phyloP scores from a whole-genome alignment of 2,888 invertebrate species.

The Junonia oenone region DNA sequence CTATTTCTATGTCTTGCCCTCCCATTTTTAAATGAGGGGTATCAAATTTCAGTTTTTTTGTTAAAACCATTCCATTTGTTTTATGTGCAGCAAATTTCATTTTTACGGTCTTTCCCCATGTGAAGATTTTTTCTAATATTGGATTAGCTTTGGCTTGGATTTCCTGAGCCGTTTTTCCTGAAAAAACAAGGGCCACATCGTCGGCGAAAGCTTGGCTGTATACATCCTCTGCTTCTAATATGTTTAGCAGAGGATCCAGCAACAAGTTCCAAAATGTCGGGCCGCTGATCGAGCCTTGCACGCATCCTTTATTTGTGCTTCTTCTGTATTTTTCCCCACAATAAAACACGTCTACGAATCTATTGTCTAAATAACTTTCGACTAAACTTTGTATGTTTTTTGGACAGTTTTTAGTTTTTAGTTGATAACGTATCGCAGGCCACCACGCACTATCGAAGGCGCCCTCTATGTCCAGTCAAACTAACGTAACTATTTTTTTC shows the following conservation, averaged over 20 bases:
- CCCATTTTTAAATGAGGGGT: slow-evolving; percentile 1
- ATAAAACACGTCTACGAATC: neutral
- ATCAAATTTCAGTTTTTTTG: neutral
- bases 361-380: neutral
- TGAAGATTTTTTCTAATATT: neutral
- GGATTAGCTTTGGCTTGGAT: neutral
- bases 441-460: no score
- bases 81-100: neutral
- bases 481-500: no score
- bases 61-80: neutral
- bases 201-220: slow-evolving; percentile 2
- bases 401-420: no score
- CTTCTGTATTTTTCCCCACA: slow-evolving; percentile 9
- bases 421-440: no score
- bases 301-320: slow-evolving; percentile 17
- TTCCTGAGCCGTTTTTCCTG: neutral
- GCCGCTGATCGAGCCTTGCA: slow-evolving; percentile 27
- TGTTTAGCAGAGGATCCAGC: slow-evolving; percentile 13
- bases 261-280: no score
- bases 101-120: neutral
- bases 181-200: neutral
- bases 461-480: no score
- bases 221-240: neutral
- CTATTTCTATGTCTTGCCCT: neutral
- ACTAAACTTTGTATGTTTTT: no score